Conservation (phyloP, 2,113 vertebrate species). For the Cercocebus atys region DNA sequence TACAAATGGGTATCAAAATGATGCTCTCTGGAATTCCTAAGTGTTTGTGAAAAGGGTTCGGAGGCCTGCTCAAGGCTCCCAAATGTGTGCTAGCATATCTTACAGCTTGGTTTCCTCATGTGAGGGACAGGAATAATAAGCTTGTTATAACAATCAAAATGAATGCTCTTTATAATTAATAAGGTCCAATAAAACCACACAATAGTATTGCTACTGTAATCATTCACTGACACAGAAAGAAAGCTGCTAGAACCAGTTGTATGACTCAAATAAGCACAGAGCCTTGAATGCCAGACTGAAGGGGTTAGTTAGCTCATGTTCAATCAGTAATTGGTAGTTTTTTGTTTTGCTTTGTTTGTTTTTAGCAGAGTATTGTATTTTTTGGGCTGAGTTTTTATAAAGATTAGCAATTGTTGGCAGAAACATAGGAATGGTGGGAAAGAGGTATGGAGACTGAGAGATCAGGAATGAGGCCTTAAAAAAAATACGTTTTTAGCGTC, state of each 20-base stretch:
- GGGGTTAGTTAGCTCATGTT: not conserved
- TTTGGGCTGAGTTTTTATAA: not conserved
- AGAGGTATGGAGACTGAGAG: not conserved
- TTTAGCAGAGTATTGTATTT: not conserved
- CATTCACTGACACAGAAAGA: not conserved
- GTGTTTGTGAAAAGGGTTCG: not conserved
- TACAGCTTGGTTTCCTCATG: not conserved
- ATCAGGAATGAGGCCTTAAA: not conserved
- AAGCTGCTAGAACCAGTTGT: not conserved
- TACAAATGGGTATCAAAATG: not conserved
- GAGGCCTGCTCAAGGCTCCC: not conserved
- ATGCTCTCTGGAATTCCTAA: conserved; percentile 9
- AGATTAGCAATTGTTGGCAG: not conserved
- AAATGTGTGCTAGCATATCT: not conserved
- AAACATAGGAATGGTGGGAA: not conserved
- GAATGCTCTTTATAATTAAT: conserved; percentile 30
- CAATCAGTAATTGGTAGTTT: not conserved
- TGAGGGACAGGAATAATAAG: not conserved
- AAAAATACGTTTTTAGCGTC: not conserved
- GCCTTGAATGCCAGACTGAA: not conserved
- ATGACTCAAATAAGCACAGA: not conserved
- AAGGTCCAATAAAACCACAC: not conserved
- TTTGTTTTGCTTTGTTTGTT: not conserved
- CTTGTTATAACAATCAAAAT: not conserved
- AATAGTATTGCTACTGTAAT: not conserved